Evolutionary conservation across 2,113 vertebrate genomes (phyloP).

Genomic region (Origma solitaria): DNA sequence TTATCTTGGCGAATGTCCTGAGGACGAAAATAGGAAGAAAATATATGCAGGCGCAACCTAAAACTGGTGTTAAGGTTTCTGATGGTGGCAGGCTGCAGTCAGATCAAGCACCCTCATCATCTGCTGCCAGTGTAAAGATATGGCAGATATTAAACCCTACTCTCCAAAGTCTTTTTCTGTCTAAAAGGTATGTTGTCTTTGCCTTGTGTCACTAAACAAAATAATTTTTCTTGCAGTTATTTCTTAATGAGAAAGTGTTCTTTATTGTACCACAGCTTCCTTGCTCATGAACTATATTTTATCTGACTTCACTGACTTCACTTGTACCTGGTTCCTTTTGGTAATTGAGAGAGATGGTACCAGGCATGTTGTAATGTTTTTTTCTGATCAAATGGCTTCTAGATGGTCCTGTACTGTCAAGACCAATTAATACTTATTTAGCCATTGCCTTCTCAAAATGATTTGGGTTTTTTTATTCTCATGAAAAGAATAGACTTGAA

Average conservation of each 20-base stretch:
- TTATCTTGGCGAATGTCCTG: slow-evolving; percentile 78
- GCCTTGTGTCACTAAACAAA: background rate
- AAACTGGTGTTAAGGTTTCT: slow-evolving; percentile 68
- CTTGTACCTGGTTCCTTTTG: background rate
- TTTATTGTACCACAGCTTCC: background rate
- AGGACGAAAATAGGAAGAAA: slow-evolving; percentile 78
- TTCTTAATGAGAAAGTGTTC: background rate
- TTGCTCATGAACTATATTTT: background rate
- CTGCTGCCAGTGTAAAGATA: slow-evolving; percentile 71
- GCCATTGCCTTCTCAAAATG: background rate
- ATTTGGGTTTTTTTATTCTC: background rate
- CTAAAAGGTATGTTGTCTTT: slow-evolving; percentile 74
- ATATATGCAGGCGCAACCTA: slow-evolving; percentile 59
- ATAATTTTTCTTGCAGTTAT: background rate
- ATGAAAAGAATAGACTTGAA: background rate
- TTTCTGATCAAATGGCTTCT: background rate
- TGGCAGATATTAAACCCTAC: slow-evolving; percentile 70
- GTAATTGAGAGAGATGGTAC: background rate
- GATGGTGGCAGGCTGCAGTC: slow-evolving; percentile 69
- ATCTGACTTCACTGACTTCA: background rate
- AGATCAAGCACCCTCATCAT: slow-evolving; percentile 67
- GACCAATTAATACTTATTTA: background rate
- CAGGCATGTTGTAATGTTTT: background rate
- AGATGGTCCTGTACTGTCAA: background rate
- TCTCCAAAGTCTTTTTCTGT: slow-evolving; percentile 69